A percentile compares a stretch with the other conserved stretches of the same genome.
Evolutionary conservation across 92 coral and sea anemone genomes (phyloP).

Genomic region (Porites lobata): DNA sequence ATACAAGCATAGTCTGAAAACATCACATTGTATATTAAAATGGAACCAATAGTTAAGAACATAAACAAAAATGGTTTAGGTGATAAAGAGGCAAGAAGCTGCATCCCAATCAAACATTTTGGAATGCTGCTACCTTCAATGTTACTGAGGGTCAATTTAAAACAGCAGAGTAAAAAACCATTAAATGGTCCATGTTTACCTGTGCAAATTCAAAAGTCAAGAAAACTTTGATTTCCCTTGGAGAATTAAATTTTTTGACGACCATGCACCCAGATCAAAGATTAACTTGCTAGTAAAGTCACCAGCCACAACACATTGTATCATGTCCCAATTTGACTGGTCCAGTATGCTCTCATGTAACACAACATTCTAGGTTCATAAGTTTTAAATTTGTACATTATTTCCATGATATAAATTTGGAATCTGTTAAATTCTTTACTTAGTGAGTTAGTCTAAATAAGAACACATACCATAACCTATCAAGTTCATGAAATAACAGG

Average conservation of each 20-base stretch:
- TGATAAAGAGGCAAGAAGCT: too few species aligned
- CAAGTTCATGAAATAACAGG: not conserved
- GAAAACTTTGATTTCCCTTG: not conserved
- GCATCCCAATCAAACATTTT: too few species aligned
- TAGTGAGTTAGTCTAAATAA: not conserved
- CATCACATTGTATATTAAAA: too few species aligned
- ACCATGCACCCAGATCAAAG: not conserved
- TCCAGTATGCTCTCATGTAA: not conserved
- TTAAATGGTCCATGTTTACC: not conserved
- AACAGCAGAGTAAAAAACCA: not conserved
- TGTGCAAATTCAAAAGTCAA: constrained; percentile 1
- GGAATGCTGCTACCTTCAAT: too few species aligned
- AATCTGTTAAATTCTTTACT: not conserved
- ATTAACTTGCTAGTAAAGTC: not conserved
- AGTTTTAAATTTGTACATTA: not conserved
- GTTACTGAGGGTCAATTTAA: not conserved
- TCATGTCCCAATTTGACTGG: not conserved
- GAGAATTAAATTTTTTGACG: not conserved
- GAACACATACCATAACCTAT: not conserved
- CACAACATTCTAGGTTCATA: not conserved
- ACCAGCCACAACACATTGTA: not conserved
- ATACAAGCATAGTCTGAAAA: not conserved
- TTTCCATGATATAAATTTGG: not conserved
- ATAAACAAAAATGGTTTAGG: too few species aligned
- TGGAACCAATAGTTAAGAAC: too few species aligned